Evolutionary conservation across 2,797 vertebrate genomes (phyloP), one percentile per base, ranked within the genome.

Genomic region (Hafferia zeledoni): DNA sequence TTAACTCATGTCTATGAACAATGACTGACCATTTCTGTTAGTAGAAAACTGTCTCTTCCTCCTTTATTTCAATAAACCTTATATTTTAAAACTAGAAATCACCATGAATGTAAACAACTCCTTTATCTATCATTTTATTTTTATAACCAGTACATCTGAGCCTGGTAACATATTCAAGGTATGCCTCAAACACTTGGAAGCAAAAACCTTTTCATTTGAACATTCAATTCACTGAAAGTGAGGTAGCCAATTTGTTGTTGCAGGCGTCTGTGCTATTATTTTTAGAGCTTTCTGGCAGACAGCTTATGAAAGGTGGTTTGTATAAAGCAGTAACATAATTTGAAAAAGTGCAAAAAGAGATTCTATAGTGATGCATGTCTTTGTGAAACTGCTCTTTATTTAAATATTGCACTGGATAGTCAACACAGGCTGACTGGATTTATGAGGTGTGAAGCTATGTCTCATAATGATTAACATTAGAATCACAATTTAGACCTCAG

Each of bases 221-320:
- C 82, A 84, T 68, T 83, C 31, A 30, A 93, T 93, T 91, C 93
- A 93, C 65, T 89, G 85, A 96, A 97, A 96, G 90, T 81, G 76
- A 97, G 88, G 91, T 95, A 87, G 95, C 93, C 82, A 93, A 88
- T 96, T 97, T 97, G 95, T 96, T 97, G 97, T 95, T 89, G 94
- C 75, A 95, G 89, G 92, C 69, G 89, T 97, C 94, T 97, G 91
- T 96, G 94, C 96, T 96, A 97, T 97, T 97, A 96, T 97, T 97
- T 97, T 97, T 96, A 95, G 93, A 94, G 83, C 75, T 97, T 97
- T 74, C 37, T 97, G 87, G 93, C 93, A 97, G 96, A 93, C 90
- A 97, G 87, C 83, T 97, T 87, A 92, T 94, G 91, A 97, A 97
- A 97, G 86, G 84, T 96, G 94, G 93, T 76, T 95, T 94, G 89